A percentile compares a stretch with the other conserved stretches of the same genome.
phyloP scores from a whole-genome alignment of 2,113 vertebrate species.

The Smithornis capensis region DNA sequence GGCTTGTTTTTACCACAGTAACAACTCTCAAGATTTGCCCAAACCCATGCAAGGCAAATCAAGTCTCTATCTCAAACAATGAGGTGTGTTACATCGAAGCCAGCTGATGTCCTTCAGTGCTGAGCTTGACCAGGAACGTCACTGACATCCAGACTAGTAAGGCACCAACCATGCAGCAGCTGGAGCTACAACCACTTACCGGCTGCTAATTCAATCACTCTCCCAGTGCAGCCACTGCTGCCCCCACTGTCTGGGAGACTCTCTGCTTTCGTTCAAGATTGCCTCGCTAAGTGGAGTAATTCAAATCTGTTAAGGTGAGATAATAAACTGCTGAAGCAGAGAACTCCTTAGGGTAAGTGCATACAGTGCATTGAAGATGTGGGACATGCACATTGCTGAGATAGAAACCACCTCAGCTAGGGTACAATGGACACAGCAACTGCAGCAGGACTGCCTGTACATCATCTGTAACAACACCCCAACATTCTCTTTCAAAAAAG shows the following conservation, averaged over 20 bases:
- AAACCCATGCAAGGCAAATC: background rate
- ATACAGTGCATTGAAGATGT: background rate
- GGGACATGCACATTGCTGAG: background rate
- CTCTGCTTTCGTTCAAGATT: background rate
- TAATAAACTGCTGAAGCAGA: slow-evolving; percentile 39
- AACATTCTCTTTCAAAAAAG: background rate
- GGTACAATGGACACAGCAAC: background rate
- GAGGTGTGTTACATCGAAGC: background rate
- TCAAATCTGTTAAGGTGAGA: slow-evolving; percentile 13
- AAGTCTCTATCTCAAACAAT: background rate
- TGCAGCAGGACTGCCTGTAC: background rate
- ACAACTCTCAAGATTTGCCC: background rate
- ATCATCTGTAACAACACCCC: background rate
- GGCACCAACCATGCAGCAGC: background rate
- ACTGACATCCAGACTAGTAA: background rate
- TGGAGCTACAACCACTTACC: background rate
- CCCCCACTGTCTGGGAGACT: background rate
- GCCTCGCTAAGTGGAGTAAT: slow-evolving; percentile 36
- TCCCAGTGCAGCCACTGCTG: background rate
- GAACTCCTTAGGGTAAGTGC: background rate
- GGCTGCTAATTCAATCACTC: slow-evolving; percentile 17
- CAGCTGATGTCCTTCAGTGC: background rate
- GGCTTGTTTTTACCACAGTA: background rate
- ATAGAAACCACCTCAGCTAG: background rate
- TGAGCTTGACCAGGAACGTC: background rate